These are phyloP conservation scores for Ametastegia equiseti DNA, from an alignment of 2,888 invertebrate species.

Conservation along the genomic window DNA sequence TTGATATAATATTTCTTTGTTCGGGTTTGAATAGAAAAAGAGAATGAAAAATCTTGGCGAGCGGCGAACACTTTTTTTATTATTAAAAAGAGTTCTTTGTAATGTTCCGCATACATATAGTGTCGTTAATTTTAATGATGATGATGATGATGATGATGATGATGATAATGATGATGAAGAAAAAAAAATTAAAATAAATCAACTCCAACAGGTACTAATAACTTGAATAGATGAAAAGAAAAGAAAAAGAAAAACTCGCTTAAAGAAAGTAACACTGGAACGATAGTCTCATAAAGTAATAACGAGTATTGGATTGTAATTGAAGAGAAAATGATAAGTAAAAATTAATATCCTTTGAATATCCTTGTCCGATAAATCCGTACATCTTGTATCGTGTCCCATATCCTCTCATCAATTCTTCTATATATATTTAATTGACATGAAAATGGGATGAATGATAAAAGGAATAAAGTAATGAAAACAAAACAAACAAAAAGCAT, in stretches of 20 bases:
- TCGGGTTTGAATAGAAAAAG: background rate
- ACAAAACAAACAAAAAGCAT: conserved; percentile 45
- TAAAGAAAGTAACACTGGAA: no score
- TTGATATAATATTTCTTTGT: background rate
- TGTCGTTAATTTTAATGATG: no score
- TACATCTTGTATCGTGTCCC: conserved; percentile 45
- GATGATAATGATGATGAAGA: no score
- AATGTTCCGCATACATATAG: no score
- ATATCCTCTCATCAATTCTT: conserved; percentile 35
- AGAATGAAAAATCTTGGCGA: background rate
- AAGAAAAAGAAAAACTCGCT: no score
- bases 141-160: no score
- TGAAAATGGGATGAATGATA: conserved; percentile 41
- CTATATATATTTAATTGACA: conserved; percentile 36
- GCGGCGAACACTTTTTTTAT: background rate
- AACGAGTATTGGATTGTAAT: background rate
- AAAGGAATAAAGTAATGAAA: conserved; percentile 41
- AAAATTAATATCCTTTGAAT: background rate
- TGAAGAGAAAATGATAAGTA: background rate
- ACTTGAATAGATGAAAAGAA: background rate
- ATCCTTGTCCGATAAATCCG: background rate
- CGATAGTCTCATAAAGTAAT: no score
- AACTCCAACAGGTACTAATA: background rate
- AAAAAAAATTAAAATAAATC: no score
- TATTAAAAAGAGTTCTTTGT: background rate